These are phyloP conservation scores for Tetragnatha versicolor DNA, from an alignment of 1,140 invertebrate species.

Conservation along the genomic window DNA sequence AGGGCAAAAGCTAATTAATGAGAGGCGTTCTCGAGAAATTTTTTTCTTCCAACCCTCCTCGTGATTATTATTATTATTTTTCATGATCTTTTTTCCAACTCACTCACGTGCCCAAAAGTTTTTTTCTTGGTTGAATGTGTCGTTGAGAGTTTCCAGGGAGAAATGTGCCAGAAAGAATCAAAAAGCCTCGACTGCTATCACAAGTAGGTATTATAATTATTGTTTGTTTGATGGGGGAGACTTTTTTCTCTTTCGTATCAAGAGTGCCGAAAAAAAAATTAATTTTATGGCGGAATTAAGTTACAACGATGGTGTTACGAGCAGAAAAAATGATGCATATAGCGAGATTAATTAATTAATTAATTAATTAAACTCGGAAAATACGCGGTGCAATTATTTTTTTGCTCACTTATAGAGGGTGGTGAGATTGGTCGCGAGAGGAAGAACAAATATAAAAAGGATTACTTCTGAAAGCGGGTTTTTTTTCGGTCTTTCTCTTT, in stretches of 20 bases:
- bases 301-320: constrained; percentile 49
- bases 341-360: constrained; percentile 55
- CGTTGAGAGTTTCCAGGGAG: constrained; percentile 17
- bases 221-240: constrained; percentile 42
- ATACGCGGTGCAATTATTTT: constrained; percentile 50
- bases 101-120: constrained; percentile 6
- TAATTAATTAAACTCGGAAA: constrained; percentile 53
- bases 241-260: background rate
- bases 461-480: too few species aligned
- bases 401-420: too few species aligned
- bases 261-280: constrained; percentile 27
- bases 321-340: too few species aligned
- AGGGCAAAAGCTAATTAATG: constrained; percentile 54
- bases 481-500: too few species aligned
- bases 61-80: constrained; percentile 4
- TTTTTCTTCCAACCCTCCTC: constrained; percentile 30
- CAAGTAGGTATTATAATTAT: constrained; percentile 53
- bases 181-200: constrained; percentile 39
- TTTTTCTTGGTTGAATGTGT: too few species aligned
- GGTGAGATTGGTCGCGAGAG: too few species aligned
- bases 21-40: constrained; percentile 32
- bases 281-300: constrained; percentile 55
- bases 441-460: too few species aligned
- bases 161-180: constrained; percentile 49
- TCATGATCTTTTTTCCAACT: background rate